These are phyloP conservation scores for Hyla sarda DNA, from an alignment of 2,113 vertebrate species.

Conservation along the genomic window DNA sequence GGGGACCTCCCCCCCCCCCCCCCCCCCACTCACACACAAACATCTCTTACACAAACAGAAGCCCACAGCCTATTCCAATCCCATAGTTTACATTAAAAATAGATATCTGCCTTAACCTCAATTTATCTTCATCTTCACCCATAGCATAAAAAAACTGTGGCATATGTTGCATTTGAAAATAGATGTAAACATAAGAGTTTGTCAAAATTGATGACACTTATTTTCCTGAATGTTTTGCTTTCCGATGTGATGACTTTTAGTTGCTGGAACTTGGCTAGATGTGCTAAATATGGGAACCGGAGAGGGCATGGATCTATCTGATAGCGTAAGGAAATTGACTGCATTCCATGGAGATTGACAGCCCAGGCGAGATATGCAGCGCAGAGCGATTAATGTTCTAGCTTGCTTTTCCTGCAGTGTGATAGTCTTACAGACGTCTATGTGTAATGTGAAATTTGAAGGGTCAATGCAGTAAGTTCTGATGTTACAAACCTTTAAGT, in stretches of 20 bases:
- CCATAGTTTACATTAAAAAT: constrained; percentile 3
- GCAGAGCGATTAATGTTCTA: not conserved
- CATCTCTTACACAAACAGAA: constrained; percentile 20
- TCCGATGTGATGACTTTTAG: not conserved
- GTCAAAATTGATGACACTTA: not conserved
- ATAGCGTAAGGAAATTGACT: constrained; percentile 24
- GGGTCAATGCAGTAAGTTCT: constrained; percentile 5
- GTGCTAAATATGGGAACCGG: not conserved
- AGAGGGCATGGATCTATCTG: constrained; percentile 4
- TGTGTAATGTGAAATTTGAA: not conserved
- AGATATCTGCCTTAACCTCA: constrained; percentile 37
- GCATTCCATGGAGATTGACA: constrained; percentile 34
- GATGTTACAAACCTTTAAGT: not conserved
- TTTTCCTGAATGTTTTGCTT: not conserved
- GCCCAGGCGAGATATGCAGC: not conserved
- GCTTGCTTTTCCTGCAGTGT: not conserved
- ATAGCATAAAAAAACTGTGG: not conserved
- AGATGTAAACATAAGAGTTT: constrained; percentile 24
- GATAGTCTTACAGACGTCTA: not conserved
- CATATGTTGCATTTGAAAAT: constrained; percentile 30
- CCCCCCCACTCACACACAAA: too few species aligned
- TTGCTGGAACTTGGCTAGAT: not conserved
- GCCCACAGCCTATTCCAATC: constrained; percentile 14
- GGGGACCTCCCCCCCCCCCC: not conserved
- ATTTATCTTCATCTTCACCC: not conserved